phyloP scores from a whole-genome alignment of 1,140 invertebrate genomes.

The Penaeus chinensis region DNA sequence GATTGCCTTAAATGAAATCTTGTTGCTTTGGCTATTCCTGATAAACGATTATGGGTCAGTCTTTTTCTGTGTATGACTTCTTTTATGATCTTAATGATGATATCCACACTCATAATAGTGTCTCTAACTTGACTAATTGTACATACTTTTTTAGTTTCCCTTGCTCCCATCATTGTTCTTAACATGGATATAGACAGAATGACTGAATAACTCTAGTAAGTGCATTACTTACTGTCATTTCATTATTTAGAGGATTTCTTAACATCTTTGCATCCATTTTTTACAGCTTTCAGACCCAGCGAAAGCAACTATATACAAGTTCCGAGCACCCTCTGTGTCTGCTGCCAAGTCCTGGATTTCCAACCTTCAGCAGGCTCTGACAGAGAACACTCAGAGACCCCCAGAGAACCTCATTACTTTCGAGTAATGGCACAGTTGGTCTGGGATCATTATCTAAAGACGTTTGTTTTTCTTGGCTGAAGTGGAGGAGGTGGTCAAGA shows the following conservation, averaged over 20 bases:
- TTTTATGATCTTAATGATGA: too few species aligned
- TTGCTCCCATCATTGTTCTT: too few species aligned
- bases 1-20: too few species aligned
- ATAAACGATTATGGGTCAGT: too few species aligned
- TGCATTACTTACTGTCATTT: not conserved
- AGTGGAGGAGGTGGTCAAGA: too few species aligned
- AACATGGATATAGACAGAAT: too few species aligned
- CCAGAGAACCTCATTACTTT: conserved; percentile 65
- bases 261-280: not conserved
- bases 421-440: conserved; percentile 44
- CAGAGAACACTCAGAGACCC: conserved; percentile 46
- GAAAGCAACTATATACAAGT: conserved; percentile 63
- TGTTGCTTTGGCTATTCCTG: too few species aligned
- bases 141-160: too few species aligned
- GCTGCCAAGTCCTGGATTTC: conserved; percentile 63
- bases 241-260: not conserved
- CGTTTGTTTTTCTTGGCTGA: not conserved
- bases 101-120: too few species aligned
- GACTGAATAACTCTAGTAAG: not conserved
- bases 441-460: not conserved
- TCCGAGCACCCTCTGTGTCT: conserved; percentile 59
- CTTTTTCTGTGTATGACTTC: too few species aligned
- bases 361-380: conserved; percentile 57
- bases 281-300: conserved; percentile 60
- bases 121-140: too few species aligned